Percentiles rank a stretch among this genome's conserved stretches.
Conservation (phyloP, 2,113 vertebrate species). For the Chlamydotis undulata region DNA sequence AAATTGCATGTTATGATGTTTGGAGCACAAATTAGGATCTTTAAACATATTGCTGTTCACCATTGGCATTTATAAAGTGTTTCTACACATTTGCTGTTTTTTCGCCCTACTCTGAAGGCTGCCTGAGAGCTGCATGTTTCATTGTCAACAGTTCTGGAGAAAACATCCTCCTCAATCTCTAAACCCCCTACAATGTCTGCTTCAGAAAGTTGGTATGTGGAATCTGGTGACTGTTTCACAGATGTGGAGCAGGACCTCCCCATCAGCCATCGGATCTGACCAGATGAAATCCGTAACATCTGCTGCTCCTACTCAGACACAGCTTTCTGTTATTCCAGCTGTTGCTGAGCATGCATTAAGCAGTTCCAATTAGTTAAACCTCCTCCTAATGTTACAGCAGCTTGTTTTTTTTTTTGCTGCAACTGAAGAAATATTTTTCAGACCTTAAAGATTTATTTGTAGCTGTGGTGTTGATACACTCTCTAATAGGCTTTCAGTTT, state of each 20-base stretch:
- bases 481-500: conserved; percentile 6
- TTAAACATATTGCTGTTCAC: neutral
- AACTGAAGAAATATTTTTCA: conserved; percentile 22
- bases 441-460: conserved; percentile 10
- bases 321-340: conserved; percentile 73
- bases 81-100: neutral
- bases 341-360: conserved; percentile 57
- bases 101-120: neutral
- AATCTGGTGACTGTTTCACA: conserved; percentile 56
- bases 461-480: conserved; percentile 4
- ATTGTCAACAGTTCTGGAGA: neutral
- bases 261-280: conserved; percentile 55
- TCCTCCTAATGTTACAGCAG: conserved; percentile 56
- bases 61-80: neutral
- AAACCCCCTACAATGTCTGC: neutral
- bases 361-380: conserved; percentile 64
- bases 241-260: conserved; percentile 57
- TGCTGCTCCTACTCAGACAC: conserved; percentile 28
- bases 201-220: neutral
- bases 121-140: neutral
- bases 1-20: neutral
- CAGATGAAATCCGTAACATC: conserved; percentile 56
- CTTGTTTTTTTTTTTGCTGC: neutral
- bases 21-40: neutral
- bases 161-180: neutral